A percentile compares a stretch with the other conserved stretches of the same genome.
These are phyloP conservation scores for Rotaria sp. DNA, from an alignment of 2,888 invertebrate genomes.

Conservation along the genomic window DNA sequence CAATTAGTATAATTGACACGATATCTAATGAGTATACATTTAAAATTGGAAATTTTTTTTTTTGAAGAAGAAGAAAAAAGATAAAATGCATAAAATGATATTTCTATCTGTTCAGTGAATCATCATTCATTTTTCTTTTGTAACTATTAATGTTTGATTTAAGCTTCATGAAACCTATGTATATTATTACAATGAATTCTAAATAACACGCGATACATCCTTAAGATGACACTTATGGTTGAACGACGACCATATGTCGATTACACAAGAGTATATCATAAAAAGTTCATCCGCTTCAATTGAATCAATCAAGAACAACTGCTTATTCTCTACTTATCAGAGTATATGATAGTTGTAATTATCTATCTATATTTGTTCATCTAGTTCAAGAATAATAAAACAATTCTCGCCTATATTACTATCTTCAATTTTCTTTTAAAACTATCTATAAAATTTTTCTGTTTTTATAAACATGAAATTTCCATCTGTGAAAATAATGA, in stretches of 20 bases:
- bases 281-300: neutral
- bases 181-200: neutral
- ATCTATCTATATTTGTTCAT: neutral
- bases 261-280: neutral
- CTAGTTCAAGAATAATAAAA: no score
- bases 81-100: no score
- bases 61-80: no score
- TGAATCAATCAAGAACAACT: neutral
- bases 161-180: neutral
- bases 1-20: slow-evolving; percentile 17
- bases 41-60: no score
- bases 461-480: no score
- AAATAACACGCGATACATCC: neutral
- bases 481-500: no score
- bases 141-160: neutral
- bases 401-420: no score
- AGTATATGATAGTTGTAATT: neutral
- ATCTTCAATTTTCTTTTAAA: no score
- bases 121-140: neutral
- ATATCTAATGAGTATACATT: neutral
- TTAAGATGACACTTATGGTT: neutral
- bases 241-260: neutral
- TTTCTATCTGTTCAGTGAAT: neutral
- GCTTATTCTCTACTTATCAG: neutral
- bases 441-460: no score